phyloP scores from a whole-genome alignment of 2,797 vertebrate genomes.

The Phataginus tetradactyla region DNA sequence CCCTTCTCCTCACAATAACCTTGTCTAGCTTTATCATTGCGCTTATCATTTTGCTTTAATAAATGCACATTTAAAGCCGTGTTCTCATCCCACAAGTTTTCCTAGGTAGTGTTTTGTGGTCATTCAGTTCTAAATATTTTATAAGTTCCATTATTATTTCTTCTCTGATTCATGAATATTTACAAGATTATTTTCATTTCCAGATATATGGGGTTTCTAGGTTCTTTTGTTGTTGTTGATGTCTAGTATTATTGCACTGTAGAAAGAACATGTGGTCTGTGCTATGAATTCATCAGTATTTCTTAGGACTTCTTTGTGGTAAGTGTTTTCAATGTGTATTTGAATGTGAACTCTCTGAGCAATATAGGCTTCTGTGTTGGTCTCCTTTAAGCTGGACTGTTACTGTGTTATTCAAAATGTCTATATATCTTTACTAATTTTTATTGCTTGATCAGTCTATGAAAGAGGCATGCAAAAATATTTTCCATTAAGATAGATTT shows the following conservation, averaged over 20 bases:
- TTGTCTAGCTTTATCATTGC: background rate
- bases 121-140: slow-evolving; percentile 60
- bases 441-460: background rate
- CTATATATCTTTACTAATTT: background rate
- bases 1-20: background rate
- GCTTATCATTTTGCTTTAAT: background rate
- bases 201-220: background rate
- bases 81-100: background rate
- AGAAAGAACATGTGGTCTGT: slow-evolving; percentile 26
- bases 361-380: background rate
- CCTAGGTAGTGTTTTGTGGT: slow-evolving; percentile 37
- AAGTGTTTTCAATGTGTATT: background rate
- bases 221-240: background rate
- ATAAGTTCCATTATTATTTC: slow-evolving; percentile 47
- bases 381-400: background rate
- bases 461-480: background rate
- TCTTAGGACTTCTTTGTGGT: background rate
- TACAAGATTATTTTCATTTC: slow-evolving; percentile 55
- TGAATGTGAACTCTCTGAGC: background rate
- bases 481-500: background rate
- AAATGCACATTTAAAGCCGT: slow-evolving; percentile 1
- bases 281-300: background rate
- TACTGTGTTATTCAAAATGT: background rate
- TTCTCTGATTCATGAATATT: slow-evolving; percentile 48
- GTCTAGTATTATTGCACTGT: background rate